Conservation (phyloP, 2,797 vertebrate genomes). For the Cottoperca gobio region DNA sequence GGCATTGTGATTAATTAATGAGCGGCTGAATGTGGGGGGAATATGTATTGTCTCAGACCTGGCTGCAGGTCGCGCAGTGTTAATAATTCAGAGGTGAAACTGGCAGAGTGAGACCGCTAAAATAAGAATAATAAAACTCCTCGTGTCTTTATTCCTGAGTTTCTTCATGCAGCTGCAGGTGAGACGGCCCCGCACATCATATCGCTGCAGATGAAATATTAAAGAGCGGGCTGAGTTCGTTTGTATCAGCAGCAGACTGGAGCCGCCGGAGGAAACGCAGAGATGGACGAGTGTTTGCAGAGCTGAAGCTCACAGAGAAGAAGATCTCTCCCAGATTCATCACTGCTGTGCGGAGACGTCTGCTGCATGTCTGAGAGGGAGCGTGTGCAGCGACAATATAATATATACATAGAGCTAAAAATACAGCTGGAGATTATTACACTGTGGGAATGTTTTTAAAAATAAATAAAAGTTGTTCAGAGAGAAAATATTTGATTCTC, state of each 20-base stretch:
- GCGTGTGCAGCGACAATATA: background rate
- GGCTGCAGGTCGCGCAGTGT: slow-evolving; percentile 51
- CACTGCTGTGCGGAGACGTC: background rate
- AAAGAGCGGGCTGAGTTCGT: slow-evolving; percentile 43
- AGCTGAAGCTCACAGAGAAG: slow-evolving; percentile 7
- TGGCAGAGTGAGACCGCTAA: slow-evolving; percentile 42
- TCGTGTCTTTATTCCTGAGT: slow-evolving; percentile 45
- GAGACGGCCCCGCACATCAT: slow-evolving; percentile 53
- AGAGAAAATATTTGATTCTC: too few relatives aligned
- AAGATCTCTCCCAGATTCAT: slow-evolving; percentile 8
- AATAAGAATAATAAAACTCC: slow-evolving; percentile 68
- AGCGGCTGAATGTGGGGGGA: slow-evolving; percentile 47
- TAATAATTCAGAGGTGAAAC: slow-evolving; percentile 71
- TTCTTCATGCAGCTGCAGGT: slow-evolving; percentile 54
- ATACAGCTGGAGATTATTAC: too few relatives aligned
- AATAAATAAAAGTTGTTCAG: too few relatives aligned
- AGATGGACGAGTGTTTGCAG: slow-evolving; percentile 38
- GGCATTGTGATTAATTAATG: slow-evolving; percentile 63
- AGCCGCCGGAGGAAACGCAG: slow-evolving; percentile 45
- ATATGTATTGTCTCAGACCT: slow-evolving; percentile 43
- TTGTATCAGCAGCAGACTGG: slow-evolving; percentile 24
- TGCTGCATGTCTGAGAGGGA: background rate
- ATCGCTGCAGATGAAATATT: slow-evolving; percentile 69
- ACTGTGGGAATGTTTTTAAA: too few relatives aligned
- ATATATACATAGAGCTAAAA: too few relatives aligned